phyloP scores from a whole-genome alignment of 2,797 vertebrate species.

The Malurus leucopterus region DNA sequence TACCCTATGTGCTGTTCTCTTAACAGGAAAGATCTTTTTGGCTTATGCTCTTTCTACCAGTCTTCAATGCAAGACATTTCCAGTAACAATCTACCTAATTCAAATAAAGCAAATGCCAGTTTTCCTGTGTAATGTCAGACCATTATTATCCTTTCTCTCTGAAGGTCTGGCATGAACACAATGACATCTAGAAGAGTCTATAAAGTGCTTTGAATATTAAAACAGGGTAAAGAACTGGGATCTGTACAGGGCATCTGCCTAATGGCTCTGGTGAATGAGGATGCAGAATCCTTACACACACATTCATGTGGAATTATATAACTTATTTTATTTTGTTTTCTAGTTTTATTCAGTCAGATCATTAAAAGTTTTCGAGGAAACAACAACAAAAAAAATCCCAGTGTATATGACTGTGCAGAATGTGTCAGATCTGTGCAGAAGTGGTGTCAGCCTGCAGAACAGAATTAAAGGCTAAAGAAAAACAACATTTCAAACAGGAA shows the following conservation, averaged over 20 bases:
- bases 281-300: background rate
- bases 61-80: background rate
- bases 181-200: background rate
- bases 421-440: background rate
- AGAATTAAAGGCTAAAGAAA: background rate
- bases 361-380: background rate
- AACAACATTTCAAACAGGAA: background rate
- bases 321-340: background rate
- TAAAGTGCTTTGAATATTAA: constrained; percentile 3
- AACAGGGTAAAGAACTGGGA: background rate
- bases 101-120: background rate
- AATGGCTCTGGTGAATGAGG: background rate
- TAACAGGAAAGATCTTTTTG: background rate
- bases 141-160: background rate
- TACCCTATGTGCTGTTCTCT: background rate
- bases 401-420: background rate
- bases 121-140: background rate
- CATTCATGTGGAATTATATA: background rate
- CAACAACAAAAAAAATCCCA: background rate
- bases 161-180: constrained; percentile 1
- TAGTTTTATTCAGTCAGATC: background rate
- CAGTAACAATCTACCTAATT: background rate
- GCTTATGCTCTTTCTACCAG: background rate
- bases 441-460: background rate
- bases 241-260: background rate